Evolutionary conservation across 1,140 invertebrate species (phyloP).

Genomic region (Heterodera schachtii): DNA sequence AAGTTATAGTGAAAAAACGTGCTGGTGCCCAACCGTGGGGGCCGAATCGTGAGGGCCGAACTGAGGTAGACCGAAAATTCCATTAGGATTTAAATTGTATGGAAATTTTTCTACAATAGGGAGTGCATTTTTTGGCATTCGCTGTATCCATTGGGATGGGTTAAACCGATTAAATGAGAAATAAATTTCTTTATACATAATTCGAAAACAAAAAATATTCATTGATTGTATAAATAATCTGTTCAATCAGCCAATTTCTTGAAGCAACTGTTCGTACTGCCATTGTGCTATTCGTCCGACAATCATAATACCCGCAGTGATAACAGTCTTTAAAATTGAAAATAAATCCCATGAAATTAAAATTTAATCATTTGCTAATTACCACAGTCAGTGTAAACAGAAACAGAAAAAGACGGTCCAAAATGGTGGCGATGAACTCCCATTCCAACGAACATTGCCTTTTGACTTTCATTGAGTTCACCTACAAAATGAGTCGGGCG

Average conservation of each 20-base stretch:
- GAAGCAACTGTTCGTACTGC: slow-evolving; percentile 48
- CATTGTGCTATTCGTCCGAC: slow-evolving; percentile 59
- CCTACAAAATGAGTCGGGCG: slow-evolving; percentile 34
- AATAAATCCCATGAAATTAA: neutral
- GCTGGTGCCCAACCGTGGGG: no score
- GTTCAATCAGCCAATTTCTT: neutral
- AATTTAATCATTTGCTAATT: neutral
- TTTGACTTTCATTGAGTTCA: slow-evolving; percentile 51
- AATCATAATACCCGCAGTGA: slow-evolving; percentile 62
- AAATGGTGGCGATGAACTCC: slow-evolving; percentile 63
- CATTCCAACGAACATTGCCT: slow-evolving; percentile 63
- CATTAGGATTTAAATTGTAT: no score
- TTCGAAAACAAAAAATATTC: no score
- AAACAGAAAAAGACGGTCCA: slow-evolving; percentile 60
- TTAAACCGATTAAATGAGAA: no score
- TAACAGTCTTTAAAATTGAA: slow-evolving; percentile 23
- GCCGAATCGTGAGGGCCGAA: no score
- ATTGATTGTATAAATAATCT: no score
- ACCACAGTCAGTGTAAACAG: slow-evolving; percentile 54
- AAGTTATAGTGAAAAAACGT: no score
- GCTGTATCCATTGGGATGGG: no score
- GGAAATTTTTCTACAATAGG: no score
- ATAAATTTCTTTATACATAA: no score
- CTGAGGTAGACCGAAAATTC: no score
- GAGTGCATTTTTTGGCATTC: no score